Evolutionary conservation across 2,113 vertebrate genomes (phyloP), one percentile per base, ranked within the genome.

Genomic region (Chaenogobius annularis): DNA sequence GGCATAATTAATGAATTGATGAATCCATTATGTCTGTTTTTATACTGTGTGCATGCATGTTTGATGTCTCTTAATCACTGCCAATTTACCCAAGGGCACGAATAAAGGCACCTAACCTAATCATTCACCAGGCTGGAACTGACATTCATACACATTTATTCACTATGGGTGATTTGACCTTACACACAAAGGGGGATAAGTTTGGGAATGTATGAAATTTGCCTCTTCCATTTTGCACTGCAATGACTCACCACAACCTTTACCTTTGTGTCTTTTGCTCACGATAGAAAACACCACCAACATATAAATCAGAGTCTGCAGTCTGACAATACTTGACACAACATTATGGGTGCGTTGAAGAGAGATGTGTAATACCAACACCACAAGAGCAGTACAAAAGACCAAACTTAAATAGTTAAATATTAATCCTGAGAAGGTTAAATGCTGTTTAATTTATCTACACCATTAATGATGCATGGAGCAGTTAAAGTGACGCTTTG

Each of bases 401-500:
- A 63, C 35, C 35, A 35, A 63, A n/a, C 61, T 63, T 40, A 40
- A 35, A 26, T 5, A 40, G 35, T 63, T 40, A 63, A 63, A 43
- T 5, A 63, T 63, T 63, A 19, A 63, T 63, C 35, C 61, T 20
- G 17, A 63, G 61, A 40, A 37, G 61, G 61, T 63, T 63, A 63
- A 63, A 19, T 63, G 61, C 61, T 40, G 35, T 20, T 63, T 63
- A 63, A 63, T 63, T 63, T n/a, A 63, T 63, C 43, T 19, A 63
- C 40, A 40, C 9, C 17, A 63, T 63, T 6, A 63, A 63, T 43
- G 17, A 43, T 63, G 61, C 61, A 63, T 63, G 10, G 19, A 63
- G 35, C 19, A 63, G 61, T 63, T 63, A 63, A 63, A 63, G 61
- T 63, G 61, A 63, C 61, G 61, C 61, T 63, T 63, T 63, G 61